Conservation (phyloP, 2,113 vertebrate species). For the Cygnus atratus region DNA sequence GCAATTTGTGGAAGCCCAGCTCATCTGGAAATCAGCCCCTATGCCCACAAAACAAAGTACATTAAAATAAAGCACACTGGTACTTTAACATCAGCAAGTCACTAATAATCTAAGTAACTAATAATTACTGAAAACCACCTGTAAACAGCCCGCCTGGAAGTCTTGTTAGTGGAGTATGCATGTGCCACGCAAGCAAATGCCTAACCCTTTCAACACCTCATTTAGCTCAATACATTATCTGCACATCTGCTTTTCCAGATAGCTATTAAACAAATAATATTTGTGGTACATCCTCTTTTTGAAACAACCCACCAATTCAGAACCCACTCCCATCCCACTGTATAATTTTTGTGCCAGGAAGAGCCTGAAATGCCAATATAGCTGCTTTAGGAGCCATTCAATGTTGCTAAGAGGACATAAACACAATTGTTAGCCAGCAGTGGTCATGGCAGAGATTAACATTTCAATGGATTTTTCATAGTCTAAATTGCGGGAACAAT, state of each 20-base stretch:
- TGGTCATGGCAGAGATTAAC: background rate
- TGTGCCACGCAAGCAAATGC: background rate
- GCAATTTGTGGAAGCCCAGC: background rate
- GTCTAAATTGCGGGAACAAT: background rate
- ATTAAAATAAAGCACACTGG: background rate
- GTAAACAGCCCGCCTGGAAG: background rate
- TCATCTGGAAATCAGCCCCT: background rate
- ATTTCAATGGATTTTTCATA: background rate
- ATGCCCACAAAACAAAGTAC: background rate
- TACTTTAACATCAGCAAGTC: slow-evolving; percentile 14
- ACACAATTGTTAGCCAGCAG: slow-evolving; percentile 13
- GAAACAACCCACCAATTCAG: background rate
- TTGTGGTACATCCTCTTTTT: background rate
- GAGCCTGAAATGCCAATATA: background rate
- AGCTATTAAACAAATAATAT: background rate
- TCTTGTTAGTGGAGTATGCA: background rate
- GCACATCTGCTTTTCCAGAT: slow-evolving; percentile 39
- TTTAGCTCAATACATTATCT: slow-evolving; percentile 20
- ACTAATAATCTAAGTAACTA: slow-evolving; percentile 6
- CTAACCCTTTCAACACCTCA: background rate
- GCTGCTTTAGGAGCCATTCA: background rate
- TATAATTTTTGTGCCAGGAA: slow-evolving; percentile 8
- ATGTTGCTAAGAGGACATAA: slow-evolving; percentile 14
- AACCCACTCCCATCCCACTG: background rate
- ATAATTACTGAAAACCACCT: slow-evolving; percentile 38